Conservation (phyloP, 2,888 invertebrate species). For the Pyrgus malvae region DNA sequence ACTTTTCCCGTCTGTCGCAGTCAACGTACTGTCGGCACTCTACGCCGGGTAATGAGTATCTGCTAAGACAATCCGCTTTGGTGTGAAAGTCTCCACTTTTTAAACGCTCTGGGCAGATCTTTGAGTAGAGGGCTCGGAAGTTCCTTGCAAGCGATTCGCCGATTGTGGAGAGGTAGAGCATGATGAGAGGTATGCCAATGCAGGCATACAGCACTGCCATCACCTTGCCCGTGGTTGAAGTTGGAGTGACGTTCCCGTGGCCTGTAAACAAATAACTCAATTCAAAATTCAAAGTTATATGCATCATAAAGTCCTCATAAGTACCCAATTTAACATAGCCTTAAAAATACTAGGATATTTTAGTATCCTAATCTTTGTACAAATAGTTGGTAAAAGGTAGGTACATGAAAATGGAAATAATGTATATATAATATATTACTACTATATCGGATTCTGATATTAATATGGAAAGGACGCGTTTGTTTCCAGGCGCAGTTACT, state of each 20-base stretch:
- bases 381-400: too few relatives aligned
- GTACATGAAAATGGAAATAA: too few relatives aligned
- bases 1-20: slow-evolving; percentile 46
- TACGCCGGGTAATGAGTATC: slow-evolving; percentile 38
- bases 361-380: too few relatives aligned
- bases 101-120: slow-evolving; percentile 58
- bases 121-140: slow-evolving; percentile 87
- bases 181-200: slow-evolving; percentile 93
- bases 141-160: slow-evolving; percentile 92
- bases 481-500: too few relatives aligned
- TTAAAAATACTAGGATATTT: too few relatives aligned
- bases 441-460: too few relatives aligned
- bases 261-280: slow-evolving; percentile 77
- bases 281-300: neutral
- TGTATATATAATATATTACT: too few relatives aligned
- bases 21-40: slow-evolving; percentile 45
- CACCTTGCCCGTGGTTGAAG: slow-evolving; percentile 89
- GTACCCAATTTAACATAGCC: too few relatives aligned
- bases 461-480: too few relatives aligned
- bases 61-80: slow-evolving; percentile 49
- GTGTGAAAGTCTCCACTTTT: slow-evolving; percentile 48
- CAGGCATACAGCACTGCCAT: slow-evolving; percentile 93
- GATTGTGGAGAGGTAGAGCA: slow-evolving; percentile 93
- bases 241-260: slow-evolving; percentile 91
- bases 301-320: too few relatives aligned